A percentile compares a stretch with the other conserved stretches of the same genome.
Conservation (phyloP, 1,140 invertebrate genomes). For the Drosophila ficusphila region DNA sequence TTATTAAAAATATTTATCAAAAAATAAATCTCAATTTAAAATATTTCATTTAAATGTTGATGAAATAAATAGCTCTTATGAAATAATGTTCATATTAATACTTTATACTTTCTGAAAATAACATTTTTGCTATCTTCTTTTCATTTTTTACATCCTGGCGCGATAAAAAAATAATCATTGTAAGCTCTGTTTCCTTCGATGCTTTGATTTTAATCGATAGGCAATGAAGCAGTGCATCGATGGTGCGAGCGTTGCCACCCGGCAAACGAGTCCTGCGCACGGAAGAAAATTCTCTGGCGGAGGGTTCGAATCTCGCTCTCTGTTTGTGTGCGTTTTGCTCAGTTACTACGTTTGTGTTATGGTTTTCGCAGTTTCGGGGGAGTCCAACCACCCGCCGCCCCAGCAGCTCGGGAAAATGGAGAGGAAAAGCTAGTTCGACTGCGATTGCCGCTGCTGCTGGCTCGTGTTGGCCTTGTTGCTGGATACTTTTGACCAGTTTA, state of each 20-base stretch:
- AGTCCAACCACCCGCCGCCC: constrained; percentile 8
- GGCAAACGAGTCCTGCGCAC: constrained; percentile 21
- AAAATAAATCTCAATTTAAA: too few relatives aligned
- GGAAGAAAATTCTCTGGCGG: not conserved
- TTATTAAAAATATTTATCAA: too few relatives aligned
- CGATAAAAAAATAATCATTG: too few relatives aligned
- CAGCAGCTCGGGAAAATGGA: not conserved
- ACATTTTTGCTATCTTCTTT: too few relatives aligned
- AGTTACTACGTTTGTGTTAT: constrained; percentile 49
- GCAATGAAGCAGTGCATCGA: not conserved
- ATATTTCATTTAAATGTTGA: too few relatives aligned
- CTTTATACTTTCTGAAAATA: too few relatives aligned
- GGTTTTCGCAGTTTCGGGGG: constrained; percentile 48
- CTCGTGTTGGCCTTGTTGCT: constrained; percentile 10
- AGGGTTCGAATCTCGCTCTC: constrained; percentile 14
- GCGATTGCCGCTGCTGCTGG: constrained; percentile 35
- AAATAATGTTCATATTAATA: too few relatives aligned
- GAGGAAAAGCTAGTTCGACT: constrained; percentile 39
- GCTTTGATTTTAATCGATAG: not conserved
- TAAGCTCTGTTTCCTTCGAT: too few relatives aligned
- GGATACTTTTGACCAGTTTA: constrained; percentile 11
- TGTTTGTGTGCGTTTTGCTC: constrained; percentile 40
- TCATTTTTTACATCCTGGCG: too few relatives aligned
- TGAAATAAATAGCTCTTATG: too few relatives aligned
- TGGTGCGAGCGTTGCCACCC: constrained; percentile 16